Percentiles rank a stretch among this genome's conserved stretches.
These are phyloP conservation scores for Lutjanus argentimaculatus DNA, from an alignment of 2,797 vertebrate genomes.

Conservation along the genomic window DNA sequence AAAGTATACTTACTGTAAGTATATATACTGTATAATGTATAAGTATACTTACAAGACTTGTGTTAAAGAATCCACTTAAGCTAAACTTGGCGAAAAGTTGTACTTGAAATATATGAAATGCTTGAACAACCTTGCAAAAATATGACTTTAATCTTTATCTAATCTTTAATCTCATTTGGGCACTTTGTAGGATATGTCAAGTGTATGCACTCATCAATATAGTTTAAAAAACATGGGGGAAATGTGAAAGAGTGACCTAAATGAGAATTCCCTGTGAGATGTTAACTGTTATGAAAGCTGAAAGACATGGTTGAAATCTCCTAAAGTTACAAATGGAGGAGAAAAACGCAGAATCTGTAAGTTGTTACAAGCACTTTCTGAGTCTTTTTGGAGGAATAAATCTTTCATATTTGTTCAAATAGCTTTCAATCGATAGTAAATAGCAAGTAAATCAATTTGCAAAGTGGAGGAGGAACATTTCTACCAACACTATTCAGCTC, in stretches of 20 bases:
- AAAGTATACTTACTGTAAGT: not conserved
- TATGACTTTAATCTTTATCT: not conserved
- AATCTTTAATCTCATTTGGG: not conserved
- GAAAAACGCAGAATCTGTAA: too few relatives aligned
- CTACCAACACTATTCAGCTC: not conserved
- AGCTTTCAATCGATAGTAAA: too few relatives aligned
- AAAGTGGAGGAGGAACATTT: not conserved
- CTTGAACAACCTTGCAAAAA: not conserved
- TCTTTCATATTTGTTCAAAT: not conserved
- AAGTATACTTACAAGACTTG: not conserved
- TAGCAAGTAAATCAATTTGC: not conserved
- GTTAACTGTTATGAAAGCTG: not conserved
- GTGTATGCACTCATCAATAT: too few relatives aligned
- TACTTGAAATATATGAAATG: not conserved
- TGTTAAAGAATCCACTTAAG: slow-evolving; percentile 4
- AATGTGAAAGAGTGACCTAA: too few relatives aligned
- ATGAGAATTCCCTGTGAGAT: not conserved
- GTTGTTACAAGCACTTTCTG: not conserved
- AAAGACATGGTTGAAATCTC: not conserved
- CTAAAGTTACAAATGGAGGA: not conserved
- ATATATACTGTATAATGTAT: not conserved
- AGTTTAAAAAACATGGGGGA: too few relatives aligned
- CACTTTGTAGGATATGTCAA: too few relatives aligned
- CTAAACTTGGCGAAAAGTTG: not conserved
- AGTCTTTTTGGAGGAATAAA: not conserved